phyloP scores from a whole-genome alignment of 2,888 invertebrate species.

The Caenorhabditis doughertyi region DNA sequence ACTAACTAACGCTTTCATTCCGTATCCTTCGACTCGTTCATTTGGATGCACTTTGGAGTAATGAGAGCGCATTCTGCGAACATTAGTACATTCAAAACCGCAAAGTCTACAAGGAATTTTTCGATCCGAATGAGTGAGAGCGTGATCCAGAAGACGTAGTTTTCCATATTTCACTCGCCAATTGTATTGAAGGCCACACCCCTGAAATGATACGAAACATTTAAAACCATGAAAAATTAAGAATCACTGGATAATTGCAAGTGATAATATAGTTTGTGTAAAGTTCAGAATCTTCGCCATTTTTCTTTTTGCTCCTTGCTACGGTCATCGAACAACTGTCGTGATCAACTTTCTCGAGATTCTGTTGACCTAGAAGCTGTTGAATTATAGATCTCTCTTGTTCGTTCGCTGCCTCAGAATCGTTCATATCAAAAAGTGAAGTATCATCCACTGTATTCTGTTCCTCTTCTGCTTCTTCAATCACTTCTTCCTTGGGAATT shows the following conservation, averaged over 20 bases:
- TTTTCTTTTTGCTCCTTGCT: neutral
- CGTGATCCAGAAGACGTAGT: conserved; percentile 58
- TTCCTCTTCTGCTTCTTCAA: neutral
- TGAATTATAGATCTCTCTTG: conserved; percentile 16
- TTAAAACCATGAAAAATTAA: too few species aligned
- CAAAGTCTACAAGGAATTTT: conserved; percentile 52
- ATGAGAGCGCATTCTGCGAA: conserved; percentile 55
- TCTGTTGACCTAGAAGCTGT: conserved; percentile 16
- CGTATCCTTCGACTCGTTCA: conserved; percentile 47
- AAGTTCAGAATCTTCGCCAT: conserved; percentile 23
- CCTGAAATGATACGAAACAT: conserved; percentile 16
- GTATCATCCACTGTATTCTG: neutral
- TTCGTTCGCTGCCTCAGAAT: neutral
- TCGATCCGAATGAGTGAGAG: conserved; percentile 38
- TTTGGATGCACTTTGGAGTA: conserved; percentile 50
- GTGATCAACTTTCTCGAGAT: neutral
- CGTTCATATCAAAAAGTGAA: neutral
- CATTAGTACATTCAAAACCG: conserved; percentile 46
- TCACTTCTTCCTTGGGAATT: conserved; percentile 29
- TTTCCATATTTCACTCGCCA: conserved; percentile 63
- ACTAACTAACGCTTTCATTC: conserved; percentile 55
- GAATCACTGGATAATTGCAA: conserved; percentile 42
- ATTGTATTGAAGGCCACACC: conserved; percentile 42
- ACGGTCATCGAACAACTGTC: neutral
- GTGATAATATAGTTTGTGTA: conserved; percentile 26